A percentile compares a stretch with the other conserved stretches of the same genome.
Evolutionary conservation across 2,888 invertebrate species (phyloP).

Genomic region (Arge pagana): DNA sequence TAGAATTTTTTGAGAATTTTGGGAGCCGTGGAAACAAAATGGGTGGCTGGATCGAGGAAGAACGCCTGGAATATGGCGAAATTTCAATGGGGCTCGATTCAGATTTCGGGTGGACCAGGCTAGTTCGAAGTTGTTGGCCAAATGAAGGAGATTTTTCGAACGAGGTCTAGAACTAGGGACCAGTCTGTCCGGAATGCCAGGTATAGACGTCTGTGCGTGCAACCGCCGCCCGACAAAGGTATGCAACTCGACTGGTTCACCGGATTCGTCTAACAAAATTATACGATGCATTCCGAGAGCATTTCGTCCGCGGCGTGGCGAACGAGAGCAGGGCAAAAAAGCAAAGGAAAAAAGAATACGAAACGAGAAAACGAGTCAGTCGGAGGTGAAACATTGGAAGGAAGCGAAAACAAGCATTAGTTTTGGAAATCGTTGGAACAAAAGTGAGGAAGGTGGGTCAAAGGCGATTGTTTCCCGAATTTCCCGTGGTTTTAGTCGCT

Average conservation of each 20-base stretch:
- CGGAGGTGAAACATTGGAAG: constrained; percentile 14
- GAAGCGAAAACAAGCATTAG: constrained; percentile 26
- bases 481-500: neutral
- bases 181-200: constrained; percentile 21
- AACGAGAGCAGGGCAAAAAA: too few species aligned
- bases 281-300: constrained; percentile 20
- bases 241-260: constrained; percentile 41
- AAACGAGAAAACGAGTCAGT: constrained; percentile 16
- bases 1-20: too few species aligned
- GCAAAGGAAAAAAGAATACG: neutral
- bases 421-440: constrained; percentile 5
- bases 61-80: too few species aligned
- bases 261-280: constrained; percentile 20
- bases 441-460: neutral
- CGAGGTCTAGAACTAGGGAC: constrained; percentile 16
- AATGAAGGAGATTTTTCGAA: constrained; percentile 17
- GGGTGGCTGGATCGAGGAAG: too few species aligned
- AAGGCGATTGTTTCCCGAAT: neutral
- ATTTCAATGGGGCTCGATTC: too few species aligned
- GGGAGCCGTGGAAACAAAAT: too few species aligned
- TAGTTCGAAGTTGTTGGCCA: too few species aligned
- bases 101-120: too few species aligned
- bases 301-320: constrained; percentile 15
- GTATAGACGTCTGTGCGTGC: constrained; percentile 21
- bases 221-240: constrained; percentile 28